These are phyloP conservation scores for Trichopria drosophilae DNA, from an alignment of 2,888 invertebrate genomes.

Conservation along the genomic window DNA sequence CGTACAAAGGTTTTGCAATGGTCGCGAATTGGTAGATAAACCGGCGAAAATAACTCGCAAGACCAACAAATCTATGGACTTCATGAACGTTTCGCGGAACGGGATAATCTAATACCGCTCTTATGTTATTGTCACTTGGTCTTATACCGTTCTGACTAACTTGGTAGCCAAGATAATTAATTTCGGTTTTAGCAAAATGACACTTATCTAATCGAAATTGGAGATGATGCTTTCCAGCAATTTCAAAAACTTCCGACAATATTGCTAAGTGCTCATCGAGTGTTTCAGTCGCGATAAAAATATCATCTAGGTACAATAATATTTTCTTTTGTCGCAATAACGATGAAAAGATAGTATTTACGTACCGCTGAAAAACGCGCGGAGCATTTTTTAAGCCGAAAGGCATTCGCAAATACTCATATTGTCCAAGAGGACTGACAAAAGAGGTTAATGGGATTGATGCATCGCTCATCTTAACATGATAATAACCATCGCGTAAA, in stretches of 20 bases:
- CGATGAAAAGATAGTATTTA: neutral
- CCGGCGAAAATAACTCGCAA: conserved; percentile 10
- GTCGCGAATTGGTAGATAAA: conserved; percentile 8
- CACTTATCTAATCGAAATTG: conserved; percentile 11
- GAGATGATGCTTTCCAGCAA: too few species aligned
- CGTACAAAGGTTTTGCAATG: conserved; percentile 8
- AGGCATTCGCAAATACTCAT: conserved; percentile 12
- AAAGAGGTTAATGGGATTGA: conserved; percentile 16
- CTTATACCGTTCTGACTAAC: conserved; percentile 5
- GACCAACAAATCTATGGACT: conserved; percentile 4
- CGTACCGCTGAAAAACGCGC: conserved; percentile 9
- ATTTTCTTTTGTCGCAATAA: neutral
- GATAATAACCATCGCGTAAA: conserved; percentile 12
- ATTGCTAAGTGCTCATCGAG: conserved; percentile 6
- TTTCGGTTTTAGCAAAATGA: conserved; percentile 1
- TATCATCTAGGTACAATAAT: conserved; percentile 1
- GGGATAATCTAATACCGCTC: conserved; percentile 13
- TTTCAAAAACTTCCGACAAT: conserved; percentile 26
- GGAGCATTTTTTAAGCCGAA: conserved; percentile 23
- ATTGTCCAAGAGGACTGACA: conserved; percentile 13
- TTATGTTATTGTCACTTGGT: conserved; percentile 4
- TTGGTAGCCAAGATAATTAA: conserved; percentile 5
- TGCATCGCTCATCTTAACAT: conserved; percentile 14
- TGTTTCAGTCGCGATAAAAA: conserved; percentile 8
- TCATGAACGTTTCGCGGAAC: conserved; percentile 3